phyloP scores from a whole-genome alignment of 2,797 vertebrate species.

The Gymnocypris eckloni region DNA sequence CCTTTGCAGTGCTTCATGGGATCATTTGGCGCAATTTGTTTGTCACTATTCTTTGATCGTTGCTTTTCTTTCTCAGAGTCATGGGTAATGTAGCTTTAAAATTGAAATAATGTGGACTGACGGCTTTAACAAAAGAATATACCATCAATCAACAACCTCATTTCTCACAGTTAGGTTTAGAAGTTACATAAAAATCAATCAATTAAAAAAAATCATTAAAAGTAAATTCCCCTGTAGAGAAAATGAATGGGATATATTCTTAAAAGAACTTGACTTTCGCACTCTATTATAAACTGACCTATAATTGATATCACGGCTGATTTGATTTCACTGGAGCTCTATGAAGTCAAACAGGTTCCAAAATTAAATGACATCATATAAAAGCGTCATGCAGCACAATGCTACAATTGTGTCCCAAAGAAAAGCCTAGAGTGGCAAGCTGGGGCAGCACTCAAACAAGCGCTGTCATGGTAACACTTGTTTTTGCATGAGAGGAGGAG shows the following conservation, averaged over 20 bases:
- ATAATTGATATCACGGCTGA: conserved; percentile 21
- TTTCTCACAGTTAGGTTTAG: neutral
- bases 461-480: conserved; percentile 25
- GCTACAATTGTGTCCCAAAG: conserved; percentile 45
- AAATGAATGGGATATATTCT: neutral
- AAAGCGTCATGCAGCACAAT: conserved; percentile 37
- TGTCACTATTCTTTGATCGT: neutral
- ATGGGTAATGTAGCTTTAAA: neutral
- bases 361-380: conserved; percentile 30
- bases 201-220: neutral
- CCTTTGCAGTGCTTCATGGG: neutral
- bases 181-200: neutral
- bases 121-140: neutral
- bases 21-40: neutral
- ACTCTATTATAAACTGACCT: conserved; percentile 1
- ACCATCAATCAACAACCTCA: neutral
- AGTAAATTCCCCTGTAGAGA: neutral
- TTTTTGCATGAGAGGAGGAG: conserved; percentile 5
- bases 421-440: conserved; percentile 32
- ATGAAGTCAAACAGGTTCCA: conserved; percentile 34
- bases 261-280: neutral
- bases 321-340: conserved; percentile 17
- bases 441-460: conserved; percentile 13
- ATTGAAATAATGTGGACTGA: neutral
- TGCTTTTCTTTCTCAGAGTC: neutral